Percentiles rank a stretch among this genome's conserved stretches.
Conservation (phyloP, 2,113 vertebrate species). For the Zosterops hypoxanthus region DNA sequence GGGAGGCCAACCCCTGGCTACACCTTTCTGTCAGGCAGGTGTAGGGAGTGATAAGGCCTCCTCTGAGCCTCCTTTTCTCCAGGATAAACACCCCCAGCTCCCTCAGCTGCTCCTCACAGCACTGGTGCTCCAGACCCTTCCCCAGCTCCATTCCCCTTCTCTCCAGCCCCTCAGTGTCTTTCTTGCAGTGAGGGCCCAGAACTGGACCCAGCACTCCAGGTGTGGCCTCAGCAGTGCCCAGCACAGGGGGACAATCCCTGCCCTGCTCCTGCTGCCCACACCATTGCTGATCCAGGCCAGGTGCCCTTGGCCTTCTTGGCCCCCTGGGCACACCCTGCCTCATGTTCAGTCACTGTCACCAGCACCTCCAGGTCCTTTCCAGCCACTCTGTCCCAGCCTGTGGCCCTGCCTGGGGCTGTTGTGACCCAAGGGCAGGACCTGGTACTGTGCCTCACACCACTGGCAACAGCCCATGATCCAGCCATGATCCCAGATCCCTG, state of each 20-base stretch:
- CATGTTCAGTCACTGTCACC: neutral
- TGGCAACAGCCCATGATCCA: neutral
- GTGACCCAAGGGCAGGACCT: neutral
- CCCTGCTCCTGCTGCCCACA: neutral
- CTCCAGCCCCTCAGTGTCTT: neutral
- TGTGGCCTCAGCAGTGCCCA: neutral
- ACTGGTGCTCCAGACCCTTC: neutral
- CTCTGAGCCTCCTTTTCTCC: neutral
- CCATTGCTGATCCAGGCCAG: neutral
- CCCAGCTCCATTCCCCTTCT: rapidly evolving
- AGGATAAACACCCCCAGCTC: neutral
- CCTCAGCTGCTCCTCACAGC: neutral
- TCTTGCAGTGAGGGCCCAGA: neutral
- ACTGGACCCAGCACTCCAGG: neutral
- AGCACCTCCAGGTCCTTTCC: neutral
- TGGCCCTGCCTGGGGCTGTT: neutral
- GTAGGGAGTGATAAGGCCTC: rapidly evolving
- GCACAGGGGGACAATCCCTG: neutral
- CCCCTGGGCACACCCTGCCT: neutral
- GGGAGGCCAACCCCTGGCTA: too few relatives aligned
- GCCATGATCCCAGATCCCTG: neutral
- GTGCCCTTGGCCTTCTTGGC: neutral
- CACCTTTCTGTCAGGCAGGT: neutral
- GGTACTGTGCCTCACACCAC: rapidly evolving
- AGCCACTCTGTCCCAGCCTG: neutral